Evolutionary conservation across 2,797 vertebrate genomes (phyloP), one percentile per base, ranked within the genome.

Genomic region (Sylvia borin): DNA sequence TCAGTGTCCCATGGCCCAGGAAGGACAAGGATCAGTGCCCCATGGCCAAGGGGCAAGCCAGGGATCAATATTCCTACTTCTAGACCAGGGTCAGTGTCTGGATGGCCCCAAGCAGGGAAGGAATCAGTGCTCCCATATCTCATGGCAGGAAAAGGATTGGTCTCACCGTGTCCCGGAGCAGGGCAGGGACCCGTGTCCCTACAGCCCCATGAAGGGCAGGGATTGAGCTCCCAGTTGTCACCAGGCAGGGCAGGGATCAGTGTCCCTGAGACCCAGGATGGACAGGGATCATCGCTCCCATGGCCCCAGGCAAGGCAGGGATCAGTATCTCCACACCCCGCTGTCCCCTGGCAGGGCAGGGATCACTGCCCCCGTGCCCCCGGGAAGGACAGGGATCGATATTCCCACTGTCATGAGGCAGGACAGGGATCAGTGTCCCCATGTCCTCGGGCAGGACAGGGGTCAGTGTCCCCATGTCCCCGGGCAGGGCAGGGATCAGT

Each of bases 1-100:
- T 53, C 60, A 12, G 7, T 19, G 48, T 0, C 45, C 48, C 12
- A 11, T 16, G 7, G 0, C 16, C 42, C 3, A 27, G 6, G 21
- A 2, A 34, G 11, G 25, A 0, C 43, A 34, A 25, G 25, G 18
- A 76, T 51, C 58, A 11, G 9, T 18, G 47, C 0, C 43, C 55
- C 5, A 11, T 38, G 11, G 20, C 36, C 36, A 36, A 36, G 36
- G 36, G 36, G 36, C 36, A 36, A 36, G 36, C 36, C 36, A 36
- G 18, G 48, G 25, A 43, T 36, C 43, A 9, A 13, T 40, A 13
- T 40, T 13, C 36, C 36, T 36, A 36, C 36, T 10, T 36, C 36
- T 15, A 3, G 38, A 15, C 1, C n/a, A 51, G 76, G 27, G 27
- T 51, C 11, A 5, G 21, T 43, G 47, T 20, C 36, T 32, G 55